Evolutionary conservation across 2,797 vertebrate species (phyloP), one percentile per base, ranked within the genome.

Genomic region (Hemibagrus guttatus): DNA sequence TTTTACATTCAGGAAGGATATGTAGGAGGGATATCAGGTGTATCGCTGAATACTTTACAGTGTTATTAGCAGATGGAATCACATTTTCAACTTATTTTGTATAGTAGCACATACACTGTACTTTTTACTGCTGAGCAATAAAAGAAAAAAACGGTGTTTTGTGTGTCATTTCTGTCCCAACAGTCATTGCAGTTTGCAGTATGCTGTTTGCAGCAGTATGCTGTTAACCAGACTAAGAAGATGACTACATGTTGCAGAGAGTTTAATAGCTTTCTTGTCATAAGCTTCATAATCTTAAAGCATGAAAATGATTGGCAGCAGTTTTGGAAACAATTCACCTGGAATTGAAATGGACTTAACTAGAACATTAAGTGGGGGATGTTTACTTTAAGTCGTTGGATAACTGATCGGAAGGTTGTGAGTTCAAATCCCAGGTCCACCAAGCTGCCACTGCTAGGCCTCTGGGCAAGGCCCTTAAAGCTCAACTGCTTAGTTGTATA

Each of bases 71-170:
- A 13, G 93, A 92, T 91, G 92, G 94, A 68, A 81, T 87, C 88
- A 89, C 78, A 87, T 95, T 92, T 94, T 94, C 89, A 83, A 92
- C 93, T 93, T 94, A 93, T 95, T 94, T 95, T 95, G 92, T 95
- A 96, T 94, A 92, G 94, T 95, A 95, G 94, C 94, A 96, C 93
- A 89, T 82, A 95, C 94, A 95, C 94, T 96, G 95, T 96, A 95
- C 93, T 96, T 96, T 96, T 95, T 96, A 96, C 94, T 93, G 95
- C 94, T 94, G 94, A 95, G 95, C 95, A 96, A 96, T 96, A 96
- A 95, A 96, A 95, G 91, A 88, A 89, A 91, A 92, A 92, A 94
- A 85, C 56, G 39, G 72, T 86, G 4, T 59, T 59, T 90, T 86
- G 31, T 87, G 83, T 85, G 85, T 76, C 8, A 78, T 76, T n/a